Evolutionary conservation across 2,888 invertebrate species (phyloP), one percentile per base, ranked within the genome.

Genomic region (Xestia c-nigrum): DNA sequence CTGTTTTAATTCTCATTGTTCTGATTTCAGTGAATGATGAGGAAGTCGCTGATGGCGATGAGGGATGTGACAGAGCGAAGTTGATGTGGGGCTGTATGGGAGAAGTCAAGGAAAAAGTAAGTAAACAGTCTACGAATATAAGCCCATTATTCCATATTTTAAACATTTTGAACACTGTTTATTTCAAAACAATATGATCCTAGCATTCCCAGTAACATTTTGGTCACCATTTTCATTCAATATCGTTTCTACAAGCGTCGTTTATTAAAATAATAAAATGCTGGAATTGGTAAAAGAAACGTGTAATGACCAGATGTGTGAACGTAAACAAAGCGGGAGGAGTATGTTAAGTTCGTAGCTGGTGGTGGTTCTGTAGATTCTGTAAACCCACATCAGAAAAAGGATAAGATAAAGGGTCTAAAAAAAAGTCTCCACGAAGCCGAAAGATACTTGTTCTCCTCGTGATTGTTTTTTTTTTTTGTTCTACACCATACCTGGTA

Each of bases 51-150:
- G 94, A 94, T 38, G 91, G 88, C 0, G 90, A 90, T 0, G 89
- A 92, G 50, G 93, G 91, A 10, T 94, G 94, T 64, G 92, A 93
- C 0, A 89, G 94, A 77, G 90, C 94, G 0, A 89, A 89, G 70
- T 81, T 91, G 40, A 65, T 94, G 16, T 72, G 91, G 24, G 76
- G 87, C 5, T 94, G 94, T 24, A 14, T 78, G 21, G n/a, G 12
- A 0, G 81, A 77, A 38, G 24, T 75, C 5, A 84, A 83, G 69
- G 43, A 78, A 64, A 78, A 78, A 50, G 83, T 74, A 64, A 78
- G 84, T 63, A 38, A 10, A 57, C 57, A 57, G 14, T 14, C 1
- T 55, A 31, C 31, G 31, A 31, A 31, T 31, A 31, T 31, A 31
- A 31, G 31, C 31, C 31, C 31, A 31, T 31, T 31, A 31, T 31